Evolutionary conservation across 2,113 vertebrate genomes (phyloP), one percentile per base, ranked within the genome.

Genomic region (Nycticebus coucang): DNA sequence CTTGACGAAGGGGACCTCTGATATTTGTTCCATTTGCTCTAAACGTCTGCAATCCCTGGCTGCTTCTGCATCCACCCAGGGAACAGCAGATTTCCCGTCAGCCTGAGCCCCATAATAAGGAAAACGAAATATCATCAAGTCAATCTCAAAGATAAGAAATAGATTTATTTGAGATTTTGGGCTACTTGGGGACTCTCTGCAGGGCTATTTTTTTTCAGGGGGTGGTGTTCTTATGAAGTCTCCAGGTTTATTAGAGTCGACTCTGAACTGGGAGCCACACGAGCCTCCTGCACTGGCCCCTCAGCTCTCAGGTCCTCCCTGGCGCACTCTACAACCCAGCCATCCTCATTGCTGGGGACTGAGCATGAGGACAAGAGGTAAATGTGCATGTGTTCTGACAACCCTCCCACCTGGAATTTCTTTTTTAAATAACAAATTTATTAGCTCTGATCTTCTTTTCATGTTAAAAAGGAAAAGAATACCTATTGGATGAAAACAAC

Each of bases 141-240:
- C 10, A 84, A 64, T n/a, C 62, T 77, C 60, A 19, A 45, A 64
- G n/a, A 35, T n/a, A 22, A 45, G 55, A 45, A 19, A 59, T 0
- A 4, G 18, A 33, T 21, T 37, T 41, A 2, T 26, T 1, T 1
- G 30, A 22, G 37, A 35, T 17, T 30, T 45, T 37, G 7, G 55
- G 24, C 57, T 7, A 5, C 3, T 15, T 64, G 37, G 30, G 45
- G 9, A 1, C 33, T 45, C 60, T 62, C 60, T 15, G 17, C 13
- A 11, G 33, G 0, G 9, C 50, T 11, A 11, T 62, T 45, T 11
- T 53, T 7, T 50, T 24, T 4, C 0, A 1, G 0, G 26, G 15
- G n/a, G 7, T 22, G 1, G 4, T 21, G 9, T 28, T n/a, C 4
- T 0, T 2, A 3, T 0, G 41, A 17, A 37, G 5, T 17, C 21